These are phyloP conservation scores for Caenorhabditis remanei DNA, from an alignment of 1,140 invertebrate genomes.

Conservation along the genomic window DNA sequence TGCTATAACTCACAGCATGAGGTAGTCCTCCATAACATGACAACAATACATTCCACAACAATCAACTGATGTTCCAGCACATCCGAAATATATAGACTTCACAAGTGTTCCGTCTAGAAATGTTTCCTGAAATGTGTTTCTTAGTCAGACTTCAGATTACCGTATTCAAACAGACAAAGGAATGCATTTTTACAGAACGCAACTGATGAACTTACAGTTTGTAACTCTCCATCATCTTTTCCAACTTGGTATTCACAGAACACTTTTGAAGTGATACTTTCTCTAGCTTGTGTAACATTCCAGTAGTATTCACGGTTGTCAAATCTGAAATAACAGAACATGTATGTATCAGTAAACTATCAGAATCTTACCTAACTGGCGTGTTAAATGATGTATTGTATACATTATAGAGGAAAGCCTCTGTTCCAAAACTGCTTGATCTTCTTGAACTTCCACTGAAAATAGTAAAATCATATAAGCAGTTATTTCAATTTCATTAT, in stretches of 20 bases:
- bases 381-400: background rate
- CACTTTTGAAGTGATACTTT: background rate
- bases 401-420: background rate
- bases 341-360: background rate
- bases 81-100: conserved; percentile 20
- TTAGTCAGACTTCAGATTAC: too few relatives aligned
- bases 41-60: conserved; percentile 52
- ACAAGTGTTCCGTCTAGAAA: background rate
- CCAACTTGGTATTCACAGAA: conserved; percentile 40
- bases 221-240: conserved; percentile 23
- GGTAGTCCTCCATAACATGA: conserved; percentile 10
- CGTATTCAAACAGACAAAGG: too few relatives aligned
- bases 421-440: background rate
- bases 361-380: conserved; percentile 12
- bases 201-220: background rate
- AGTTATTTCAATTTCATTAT: too few relatives aligned
- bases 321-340: background rate
- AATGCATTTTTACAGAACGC: too few relatives aligned
- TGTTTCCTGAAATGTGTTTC: background rate
- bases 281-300: background rate
- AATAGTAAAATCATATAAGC: background rate
- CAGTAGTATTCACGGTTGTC: conserved; percentile 32
- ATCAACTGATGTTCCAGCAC: conserved; percentile 4
- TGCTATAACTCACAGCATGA: background rate
- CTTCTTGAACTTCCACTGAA: conserved; percentile 4